These are phyloP conservation scores for Notoglanidium macrostoma DNA, from an alignment of 2,797 vertebrate species.

Conservation along the genomic window DNA sequence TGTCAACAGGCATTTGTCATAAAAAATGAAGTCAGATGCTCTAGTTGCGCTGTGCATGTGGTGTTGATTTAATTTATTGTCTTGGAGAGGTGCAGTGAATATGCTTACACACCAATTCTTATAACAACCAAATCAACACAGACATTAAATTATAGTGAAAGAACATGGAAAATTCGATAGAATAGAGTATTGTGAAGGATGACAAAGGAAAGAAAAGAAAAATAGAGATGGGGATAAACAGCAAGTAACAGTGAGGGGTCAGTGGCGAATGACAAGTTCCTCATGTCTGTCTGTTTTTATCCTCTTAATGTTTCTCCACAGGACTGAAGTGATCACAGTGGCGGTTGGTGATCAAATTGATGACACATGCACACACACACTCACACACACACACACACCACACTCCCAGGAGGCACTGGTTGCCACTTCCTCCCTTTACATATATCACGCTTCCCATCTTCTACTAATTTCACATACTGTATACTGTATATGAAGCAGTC, in stretches of 20 bases:
- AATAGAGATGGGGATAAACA: slow-evolving; percentile 45
- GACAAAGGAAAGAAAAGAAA: slow-evolving; percentile 49
- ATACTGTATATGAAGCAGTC: neutral
- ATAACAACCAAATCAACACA: slow-evolving; percentile 53
- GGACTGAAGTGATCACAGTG: slow-evolving; percentile 63
- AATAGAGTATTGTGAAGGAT: neutral
- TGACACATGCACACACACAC: slow-evolving; percentile 33
- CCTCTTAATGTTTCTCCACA: slow-evolving; percentile 73
- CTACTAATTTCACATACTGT: neutral
- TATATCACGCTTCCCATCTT: neutral
- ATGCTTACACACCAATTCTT: slow-evolving; percentile 65
- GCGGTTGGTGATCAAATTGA: slow-evolving; percentile 55
- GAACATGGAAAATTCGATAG: slow-evolving; percentile 49
- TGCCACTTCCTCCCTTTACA: slow-evolving; percentile 24
- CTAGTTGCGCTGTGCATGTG: slow-evolving; percentile 71
- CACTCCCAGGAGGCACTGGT: slow-evolving; percentile 41
- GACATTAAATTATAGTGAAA: slow-evolving; percentile 11
- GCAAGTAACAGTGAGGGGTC: slow-evolving; percentile 68
- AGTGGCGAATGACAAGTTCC: slow-evolving; percentile 76
- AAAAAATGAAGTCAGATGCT: slow-evolving; percentile 65
- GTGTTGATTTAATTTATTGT: slow-evolving; percentile 71
- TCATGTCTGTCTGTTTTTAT: slow-evolving; percentile 74
- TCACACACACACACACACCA: neutral
- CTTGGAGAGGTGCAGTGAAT: slow-evolving; percentile 66
- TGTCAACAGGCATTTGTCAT: slow-evolving; percentile 66